Evolutionary conservation across 1,140 invertebrate genomes (phyloP), one percentile per base, ranked within the genome.

Genomic region (Aphidius gifuensis): DNA sequence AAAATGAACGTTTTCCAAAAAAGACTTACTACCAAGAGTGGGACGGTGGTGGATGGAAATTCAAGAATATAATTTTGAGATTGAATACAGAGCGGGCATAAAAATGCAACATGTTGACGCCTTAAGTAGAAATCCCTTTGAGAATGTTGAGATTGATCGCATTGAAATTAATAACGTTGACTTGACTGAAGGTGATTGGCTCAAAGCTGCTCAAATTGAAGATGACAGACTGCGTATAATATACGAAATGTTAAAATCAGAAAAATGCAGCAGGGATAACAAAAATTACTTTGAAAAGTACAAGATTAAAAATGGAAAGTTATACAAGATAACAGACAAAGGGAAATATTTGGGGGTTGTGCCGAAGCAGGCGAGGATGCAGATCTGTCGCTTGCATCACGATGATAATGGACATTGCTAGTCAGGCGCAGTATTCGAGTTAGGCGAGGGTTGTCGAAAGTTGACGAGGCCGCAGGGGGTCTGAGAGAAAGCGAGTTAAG

Each of bases 41-140:
- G 70, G 70, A 6, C 64, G 78, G 8, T 80, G 75, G 76, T 73
- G 69, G 70, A 50, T 71, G 8, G 64, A 68, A 42, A 58, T 77
- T 7, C 71, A 77, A 62, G 65, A 71, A 45, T 78, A 62, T 51
- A 59, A 70, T 48, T 75, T 69, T 53, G 48, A 67, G 1, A 67
- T 79, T 23, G 66, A 70, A 46, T 70, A 79, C 62, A 54, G 70
- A 40, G 69, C 72, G 6, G 73, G 71, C 1, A 49, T 45, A 8
- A 58, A 67, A 48, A 71, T 74, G 69, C 55, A 45, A n/a, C 76
- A 76, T 60, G 75, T 69, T 1, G 76, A 79, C 58, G 71, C 71
- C 7, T 56, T 77, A 21, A 64, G 47, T 42, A 11, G 51, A 23
- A 61, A 56, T 32, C 43, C 58, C 11, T 47, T 54, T 21, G 55